A percentile compares a stretch with the other conserved stretches of the same genome.
These are phyloP conservation scores for Rhadinocentrus ornatus DNA, from an alignment of 2,797 vertebrate genomes.

Conservation along the genomic window DNA sequence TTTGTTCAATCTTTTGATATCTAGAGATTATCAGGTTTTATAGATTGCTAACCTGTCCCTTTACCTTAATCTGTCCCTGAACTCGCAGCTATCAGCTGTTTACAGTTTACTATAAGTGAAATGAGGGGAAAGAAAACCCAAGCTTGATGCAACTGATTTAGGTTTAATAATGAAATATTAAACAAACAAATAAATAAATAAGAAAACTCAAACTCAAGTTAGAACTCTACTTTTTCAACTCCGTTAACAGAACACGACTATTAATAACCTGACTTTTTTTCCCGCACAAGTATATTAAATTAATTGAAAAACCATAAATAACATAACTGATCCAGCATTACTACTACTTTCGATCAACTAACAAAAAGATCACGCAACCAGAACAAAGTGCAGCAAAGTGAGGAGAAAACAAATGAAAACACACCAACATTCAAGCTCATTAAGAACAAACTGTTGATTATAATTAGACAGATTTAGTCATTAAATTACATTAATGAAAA, in stretches of 20 bases:
- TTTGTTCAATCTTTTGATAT: not conserved
- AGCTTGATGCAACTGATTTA: not conserved
- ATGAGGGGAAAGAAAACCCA: not conserved
- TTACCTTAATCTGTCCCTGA: no score
- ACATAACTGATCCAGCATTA: not conserved
- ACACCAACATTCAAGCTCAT: not conserved
- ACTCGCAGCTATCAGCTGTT: no score
- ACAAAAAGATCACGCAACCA: not conserved
- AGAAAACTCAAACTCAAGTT: not conserved
- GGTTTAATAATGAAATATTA: not conserved
- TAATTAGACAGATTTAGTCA: not conserved
- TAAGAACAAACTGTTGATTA: not conserved
- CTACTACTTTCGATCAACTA: not conserved
- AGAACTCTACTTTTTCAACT: not conserved
- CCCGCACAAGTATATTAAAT: not conserved
- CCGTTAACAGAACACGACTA: not conserved
- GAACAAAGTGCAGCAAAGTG: not conserved
- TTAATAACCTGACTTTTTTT: not conserved
- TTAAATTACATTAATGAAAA: conserved; percentile 62
- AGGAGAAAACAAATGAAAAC: not conserved
- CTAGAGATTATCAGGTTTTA: not conserved
- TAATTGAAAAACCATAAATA: not conserved
- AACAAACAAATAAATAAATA: not conserved
- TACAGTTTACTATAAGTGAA: not conserved
- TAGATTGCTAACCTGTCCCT: no score